Percentiles rank a stretch among this genome's conserved stretches.
These are phyloP conservation scores for Stichodactyla mertensii DNA, from an alignment of 64 coral and sea anemone species.

Conservation along the genomic window DNA sequence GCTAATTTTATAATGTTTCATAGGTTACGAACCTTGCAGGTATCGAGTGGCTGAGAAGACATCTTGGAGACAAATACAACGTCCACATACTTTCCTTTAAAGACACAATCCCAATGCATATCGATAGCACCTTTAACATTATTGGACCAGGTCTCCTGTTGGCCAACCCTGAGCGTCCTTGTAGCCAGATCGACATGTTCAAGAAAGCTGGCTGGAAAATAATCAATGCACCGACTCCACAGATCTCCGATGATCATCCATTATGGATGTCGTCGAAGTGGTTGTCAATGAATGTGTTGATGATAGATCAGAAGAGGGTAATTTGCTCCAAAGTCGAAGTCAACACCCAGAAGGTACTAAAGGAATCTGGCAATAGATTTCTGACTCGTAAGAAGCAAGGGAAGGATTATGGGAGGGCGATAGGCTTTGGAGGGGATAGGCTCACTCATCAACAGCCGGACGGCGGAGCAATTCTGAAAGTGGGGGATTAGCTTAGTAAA, in stretches of 20 bases:
- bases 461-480: no score
- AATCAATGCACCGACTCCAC: background rate
- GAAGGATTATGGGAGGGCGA: no score
- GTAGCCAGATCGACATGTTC: slow-evolving; percentile 44
- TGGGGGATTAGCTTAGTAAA: no score
- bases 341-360: slow-evolving; percentile 70
- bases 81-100: slow-evolving; percentile 17
- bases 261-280: slow-evolving; percentile 86
- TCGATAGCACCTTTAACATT: slow-evolving; percentile 26
- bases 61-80: slow-evolving; percentile 20
- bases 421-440: no score
- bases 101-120: slow-evolving; percentile 26
- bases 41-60: slow-evolving; percentile 45
- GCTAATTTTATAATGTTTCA: background rate
- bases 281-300: slow-evolving; percentile 91
- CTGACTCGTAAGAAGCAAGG: no score
- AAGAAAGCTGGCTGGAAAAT: slow-evolving; percentile 50
- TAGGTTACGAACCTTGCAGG: slow-evolving; percentile 40
- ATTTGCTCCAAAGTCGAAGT: slow-evolving; percentile 60
- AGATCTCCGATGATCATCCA: slow-evolving; percentile 64
- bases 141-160: slow-evolving; percentile 37
- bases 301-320: slow-evolving; percentile 79
- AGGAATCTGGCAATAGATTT: no score
- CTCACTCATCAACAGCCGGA: no score
- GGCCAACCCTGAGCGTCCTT: slow-evolving; percentile 32